phyloP scores from a whole-genome alignment of 1,140 invertebrate species.

The Geopemphigus sp. region DNA sequence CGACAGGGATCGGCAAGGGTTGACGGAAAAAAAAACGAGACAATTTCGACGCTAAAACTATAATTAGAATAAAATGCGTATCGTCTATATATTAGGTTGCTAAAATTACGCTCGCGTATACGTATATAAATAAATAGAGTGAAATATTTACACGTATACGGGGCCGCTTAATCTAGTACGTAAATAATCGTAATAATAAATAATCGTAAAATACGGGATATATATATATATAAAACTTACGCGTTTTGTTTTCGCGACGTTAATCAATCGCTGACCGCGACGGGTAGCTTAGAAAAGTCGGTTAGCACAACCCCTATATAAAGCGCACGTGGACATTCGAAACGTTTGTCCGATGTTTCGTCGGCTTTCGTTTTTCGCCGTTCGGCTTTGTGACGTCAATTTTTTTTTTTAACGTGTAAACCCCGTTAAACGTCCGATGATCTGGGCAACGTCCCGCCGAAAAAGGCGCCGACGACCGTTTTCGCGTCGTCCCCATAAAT shows the following conservation, averaged over 20 bases:
- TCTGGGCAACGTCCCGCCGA: too few species aligned
- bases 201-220: too few species aligned
- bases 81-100: slow-evolving; percentile 12
- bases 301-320: slow-evolving; percentile 46
- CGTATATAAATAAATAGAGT: neutral
- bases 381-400: too few species aligned
- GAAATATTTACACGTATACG: neutral
- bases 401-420: neutral
- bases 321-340: slow-evolving; percentile 15
- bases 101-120: neutral
- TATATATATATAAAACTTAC: slow-evolving; percentile 4
- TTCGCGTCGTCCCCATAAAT: neutral
- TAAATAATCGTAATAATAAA: too few species aligned
- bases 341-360: too few species aligned
- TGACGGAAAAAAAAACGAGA: too few species aligned
- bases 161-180: too few species aligned
- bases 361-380: too few species aligned
- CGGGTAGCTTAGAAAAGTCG: slow-evolving; percentile 22
- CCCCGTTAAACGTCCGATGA: neutral
- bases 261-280: neutral
- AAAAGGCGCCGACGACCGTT: neutral
- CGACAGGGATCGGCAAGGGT: too few species aligned
- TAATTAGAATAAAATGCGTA: slow-evolving; percentile 19
- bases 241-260: neutral
- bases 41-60: slow-evolving; percentile 11